These are phyloP conservation scores for Carposina sasakii DNA, from an alignment of 1,140 invertebrate genomes.

Conservation along the genomic window DNA sequence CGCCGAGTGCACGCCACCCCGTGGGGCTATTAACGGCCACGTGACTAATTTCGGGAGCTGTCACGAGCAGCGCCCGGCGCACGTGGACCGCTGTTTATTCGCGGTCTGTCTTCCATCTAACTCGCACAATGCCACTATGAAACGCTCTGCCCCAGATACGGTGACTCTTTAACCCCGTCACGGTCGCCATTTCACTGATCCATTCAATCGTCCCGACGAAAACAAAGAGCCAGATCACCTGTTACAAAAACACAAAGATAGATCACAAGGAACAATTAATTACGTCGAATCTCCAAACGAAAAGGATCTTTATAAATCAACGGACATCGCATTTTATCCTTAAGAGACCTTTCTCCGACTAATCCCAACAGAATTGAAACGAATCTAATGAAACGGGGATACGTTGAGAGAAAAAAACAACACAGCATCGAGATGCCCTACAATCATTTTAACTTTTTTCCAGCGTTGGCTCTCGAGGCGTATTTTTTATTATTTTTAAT, in stretches of 20 bases:
- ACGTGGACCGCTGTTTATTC: conserved; percentile 44
- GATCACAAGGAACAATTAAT: conserved; percentile 46
- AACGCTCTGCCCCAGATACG: too few relatives aligned
- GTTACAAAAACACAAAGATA: conserved; percentile 29
- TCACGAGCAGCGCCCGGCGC: conserved; percentile 44
- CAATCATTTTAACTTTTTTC: conserved; percentile 67
- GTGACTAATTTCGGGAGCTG: conserved; percentile 65
- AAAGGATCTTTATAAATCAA: conserved; percentile 60
- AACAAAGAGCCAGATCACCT: conserved; percentile 16
- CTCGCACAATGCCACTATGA: too few relatives aligned
- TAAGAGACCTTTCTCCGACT: conserved; percentile 57
- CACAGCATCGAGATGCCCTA: conserved; percentile 49
- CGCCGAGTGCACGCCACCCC: conserved; percentile 34
- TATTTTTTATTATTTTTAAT: conserved; percentile 59
- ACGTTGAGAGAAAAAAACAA: conserved; percentile 46
- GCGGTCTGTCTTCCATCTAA: too few relatives aligned
- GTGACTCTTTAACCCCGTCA: too few relatives aligned
- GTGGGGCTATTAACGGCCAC: conserved; percentile 55
- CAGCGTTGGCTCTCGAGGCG: conserved; percentile 46
- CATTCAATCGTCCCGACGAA: too few relatives aligned
- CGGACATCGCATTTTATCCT: conserved; percentile 56
- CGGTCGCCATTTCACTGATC: too few relatives aligned
- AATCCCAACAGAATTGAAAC: conserved; percentile 64
- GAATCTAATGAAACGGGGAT: conserved; percentile 66
- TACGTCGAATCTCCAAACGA: conserved; percentile 41